These are phyloP conservation scores for Macrosteles quadrilineatus DNA, from an alignment of 1,140 invertebrate genomes.

Conservation along the genomic window DNA sequence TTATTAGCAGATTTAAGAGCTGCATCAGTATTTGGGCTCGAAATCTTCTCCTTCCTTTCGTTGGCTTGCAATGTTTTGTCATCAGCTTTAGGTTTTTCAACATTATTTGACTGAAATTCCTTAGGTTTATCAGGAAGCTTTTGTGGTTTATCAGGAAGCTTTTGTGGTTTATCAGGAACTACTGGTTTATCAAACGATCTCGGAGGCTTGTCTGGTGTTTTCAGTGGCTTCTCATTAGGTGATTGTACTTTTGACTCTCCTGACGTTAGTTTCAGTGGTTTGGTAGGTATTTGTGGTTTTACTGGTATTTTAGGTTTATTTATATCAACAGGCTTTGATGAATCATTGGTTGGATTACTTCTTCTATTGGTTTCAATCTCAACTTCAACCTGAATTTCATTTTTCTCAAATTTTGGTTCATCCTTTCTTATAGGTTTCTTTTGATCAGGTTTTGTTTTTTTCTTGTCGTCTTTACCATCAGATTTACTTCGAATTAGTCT, in stretches of 20 bases:
- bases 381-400: constrained; percentile 18
- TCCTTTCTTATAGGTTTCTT: constrained; percentile 30
- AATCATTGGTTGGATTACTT: neutral
- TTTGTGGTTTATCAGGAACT: neutral
- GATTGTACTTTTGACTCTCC: neutral
- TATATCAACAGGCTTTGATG: neutral
- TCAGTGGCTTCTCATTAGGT: neutral
- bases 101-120: too few species aligned
- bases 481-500: constrained; percentile 30
- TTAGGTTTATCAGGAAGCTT: too few species aligned
- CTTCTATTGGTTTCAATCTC: constrained; percentile 9
- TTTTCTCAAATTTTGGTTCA: constrained; percentile 1
- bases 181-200: neutral
- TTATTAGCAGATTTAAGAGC: neutral
- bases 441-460: constrained; percentile 29
- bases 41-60: too few species aligned
- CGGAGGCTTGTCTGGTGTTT: constrained; percentile 16
- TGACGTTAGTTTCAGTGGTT: neutral
- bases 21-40: too few species aligned
- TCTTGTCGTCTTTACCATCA: constrained; percentile 30
- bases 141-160: too few species aligned
- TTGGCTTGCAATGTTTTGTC: too few species aligned
- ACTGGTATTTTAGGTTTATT: neutral
- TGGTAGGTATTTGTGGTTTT: constrained; percentile 10
- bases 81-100: too few species aligned